Conservation (phyloP, 1,140 invertebrate genomes). For the Hypsibius dujardini region DNA sequence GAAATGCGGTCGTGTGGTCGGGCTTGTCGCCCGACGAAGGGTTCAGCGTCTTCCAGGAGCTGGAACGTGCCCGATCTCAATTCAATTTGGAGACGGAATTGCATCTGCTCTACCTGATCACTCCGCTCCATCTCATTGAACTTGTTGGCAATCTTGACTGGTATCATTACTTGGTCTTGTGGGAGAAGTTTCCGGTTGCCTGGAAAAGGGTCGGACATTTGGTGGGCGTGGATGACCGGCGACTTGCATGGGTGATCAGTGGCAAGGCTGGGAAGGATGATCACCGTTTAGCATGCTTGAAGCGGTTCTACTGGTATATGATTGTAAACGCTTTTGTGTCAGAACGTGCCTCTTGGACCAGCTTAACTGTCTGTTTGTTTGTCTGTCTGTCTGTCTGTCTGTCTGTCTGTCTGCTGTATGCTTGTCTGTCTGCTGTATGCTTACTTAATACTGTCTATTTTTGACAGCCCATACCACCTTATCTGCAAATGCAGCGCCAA, state of each 20-base stretch:
- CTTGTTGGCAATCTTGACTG: constrained; percentile 48
- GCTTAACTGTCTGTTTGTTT: background rate
- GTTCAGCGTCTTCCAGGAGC: constrained; percentile 62
- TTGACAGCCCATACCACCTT: constrained; percentile 33
- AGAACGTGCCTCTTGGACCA: constrained; percentile 5
- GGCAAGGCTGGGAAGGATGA: constrained; percentile 32
- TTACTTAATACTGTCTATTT: constrained; percentile 17
- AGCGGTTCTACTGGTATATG: constrained; percentile 31
- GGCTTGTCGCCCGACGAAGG: constrained; percentile 80
- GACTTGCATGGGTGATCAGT: constrained; percentile 57
- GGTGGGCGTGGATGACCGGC: constrained; percentile 77
- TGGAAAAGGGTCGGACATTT: constrained; percentile 68
- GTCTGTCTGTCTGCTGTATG: background rate
- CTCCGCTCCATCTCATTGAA: constrained; percentile 23
- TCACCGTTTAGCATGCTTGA: constrained; percentile 22
- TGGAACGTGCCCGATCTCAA: constrained; percentile 69
- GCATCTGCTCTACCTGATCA: constrained; percentile 61
- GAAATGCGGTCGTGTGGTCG: constrained; percentile 73
- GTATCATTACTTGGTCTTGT: constrained; percentile 63
- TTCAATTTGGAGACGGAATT: constrained; percentile 85
- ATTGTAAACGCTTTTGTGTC: constrained; percentile 18
- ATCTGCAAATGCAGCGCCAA: constrained; percentile 27
- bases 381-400: background rate
- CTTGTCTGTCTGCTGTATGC: background rate
- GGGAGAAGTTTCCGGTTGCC: constrained; percentile 57